Evolutionary conservation across 2,113 vertebrate genomes (phyloP).

Genomic region (Neofelis nebulosa): DNA sequence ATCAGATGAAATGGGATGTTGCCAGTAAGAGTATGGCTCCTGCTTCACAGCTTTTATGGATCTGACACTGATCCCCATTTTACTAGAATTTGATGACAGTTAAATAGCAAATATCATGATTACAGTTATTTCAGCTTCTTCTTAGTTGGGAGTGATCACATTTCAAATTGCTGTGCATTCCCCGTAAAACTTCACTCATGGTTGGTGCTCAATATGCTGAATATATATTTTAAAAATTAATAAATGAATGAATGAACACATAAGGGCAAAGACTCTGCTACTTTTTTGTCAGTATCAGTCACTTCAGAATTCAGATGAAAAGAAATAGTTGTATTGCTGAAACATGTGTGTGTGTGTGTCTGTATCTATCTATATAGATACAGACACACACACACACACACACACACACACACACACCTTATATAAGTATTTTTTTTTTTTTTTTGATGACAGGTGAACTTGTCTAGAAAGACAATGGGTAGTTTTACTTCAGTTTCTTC

Average conservation of each 20-base stretch:
- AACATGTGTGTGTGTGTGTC: too few relatives aligned
- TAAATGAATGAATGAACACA: not conserved
- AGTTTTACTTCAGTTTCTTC: not conserved
- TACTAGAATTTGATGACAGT: not conserved
- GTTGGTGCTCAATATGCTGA: not conserved
- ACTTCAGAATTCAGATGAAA: not conserved
- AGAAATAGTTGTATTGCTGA: not conserved
- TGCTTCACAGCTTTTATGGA: not conserved
- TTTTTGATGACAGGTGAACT: not conserved
- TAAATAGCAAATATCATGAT: not conserved
- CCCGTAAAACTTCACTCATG: not conserved
- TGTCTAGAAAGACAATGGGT: not conserved
- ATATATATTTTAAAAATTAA: not conserved
- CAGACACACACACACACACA: not conserved
- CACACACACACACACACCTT: too few relatives aligned
- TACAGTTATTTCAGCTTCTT: not conserved
- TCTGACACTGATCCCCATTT: not conserved
- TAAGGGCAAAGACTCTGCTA: not conserved
- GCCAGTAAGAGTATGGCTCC: not conserved
- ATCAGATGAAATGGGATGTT: not conserved
- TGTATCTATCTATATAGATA: not conserved
- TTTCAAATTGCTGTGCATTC: not conserved
- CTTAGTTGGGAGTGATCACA: not conserved
- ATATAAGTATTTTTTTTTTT: not conserved
- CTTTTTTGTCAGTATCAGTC: not conserved